Evolutionary conservation across 2,888 invertebrate species (phyloP), one percentile per base, ranked within the genome.

Genomic region (Omphaloscelis lunosa): DNA sequence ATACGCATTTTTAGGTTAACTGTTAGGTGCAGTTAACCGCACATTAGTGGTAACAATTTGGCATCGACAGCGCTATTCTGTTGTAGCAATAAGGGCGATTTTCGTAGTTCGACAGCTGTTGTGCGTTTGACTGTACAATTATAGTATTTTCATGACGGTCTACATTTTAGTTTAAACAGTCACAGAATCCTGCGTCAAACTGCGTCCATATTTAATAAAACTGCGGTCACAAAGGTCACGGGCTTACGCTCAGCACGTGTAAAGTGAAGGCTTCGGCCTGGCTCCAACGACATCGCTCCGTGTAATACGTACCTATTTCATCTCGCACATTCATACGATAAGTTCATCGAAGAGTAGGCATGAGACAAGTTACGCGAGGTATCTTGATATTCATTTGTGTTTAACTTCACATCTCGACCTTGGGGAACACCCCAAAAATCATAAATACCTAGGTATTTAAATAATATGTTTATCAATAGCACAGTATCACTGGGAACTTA

Each of bases 201-300:
- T 63, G 53, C n/a, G n/a, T 77, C 23, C n/a, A 56, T 65, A 63
- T 63, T 53, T 34, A 53, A 34, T 77, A 27, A 79, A 51, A 51
- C 34, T 7, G 51, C 6, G 70, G 23, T 34, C 20, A 41, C 11
- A 59, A 59, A 58, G 59, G 48, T 29, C 48, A 34, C 67, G 15
- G 51, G 29, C 15, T 59, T 29, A 69, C 58, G 34, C 41, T 27
- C n/a, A 20, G 34, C 27, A 53, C 23, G 51, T 51, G 34, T 61
- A 53, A 34, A 59, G 27, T 51, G 53, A 67, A 15, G 48, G 29
- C 75, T 39, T 29, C 39, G 17, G 9, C n/a, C 58, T 20, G 11
- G 39, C 20, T 17, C 23, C 20, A 15, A 39, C n/a, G 39, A 59
- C 45, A 17, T 77, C 17, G 27, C 34, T 77, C 15, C n/a, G 15